Evolutionary conservation across 2,113 vertebrate species (phyloP), one percentile per base, ranked within the genome.

Genomic region (Pipra filicauda): DNA sequence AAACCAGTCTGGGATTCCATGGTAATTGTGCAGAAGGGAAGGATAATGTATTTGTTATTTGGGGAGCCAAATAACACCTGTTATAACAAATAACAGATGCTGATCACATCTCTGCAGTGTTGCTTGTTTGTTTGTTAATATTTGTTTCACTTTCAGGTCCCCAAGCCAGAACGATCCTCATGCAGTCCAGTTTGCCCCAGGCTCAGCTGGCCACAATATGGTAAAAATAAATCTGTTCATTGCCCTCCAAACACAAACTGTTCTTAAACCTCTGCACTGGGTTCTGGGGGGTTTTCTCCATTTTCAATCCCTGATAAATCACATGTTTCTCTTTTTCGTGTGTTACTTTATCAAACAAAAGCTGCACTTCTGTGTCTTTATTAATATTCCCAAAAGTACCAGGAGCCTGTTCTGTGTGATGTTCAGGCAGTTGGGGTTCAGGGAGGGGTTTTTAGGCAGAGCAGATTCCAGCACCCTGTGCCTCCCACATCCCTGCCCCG

Each of bases 151-250:
- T 94, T 92, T 67, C 94, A 99, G 99, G 99, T 97, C 99, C 99
- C 15, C 99, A 99, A 94, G 99, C 99, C 87, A 99, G 99, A 96
- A 99, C 99, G 14, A 99, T 99, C 97, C 99, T 99, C 91, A 99
- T 99, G 99, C 99, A 99, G 97, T 99, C 99, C 89, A 99, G 99
- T 98, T 99, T 99, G 98, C 99, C 99, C 93, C 99, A 99, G 97
- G 93, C 98, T 88, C 99, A 99, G 95, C 98, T 99, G 94, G 99
- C 99, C 86, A 98, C 99, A 9, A 99, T 99, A 97, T 99, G 99
- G 99, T 99, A 97, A 98, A 96, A 88, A 87, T 24, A 74, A 66
- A 39, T 79, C 48, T 73, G 49, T 88, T n/a, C 48, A 71, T 96
- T 97, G 93, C 70, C 89, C 43, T 64, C 48, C 16, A 52, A 91